Evolutionary conservation across 2,888 invertebrate species (phyloP).

Genomic region (Flabesymbios commensalis): DNA sequence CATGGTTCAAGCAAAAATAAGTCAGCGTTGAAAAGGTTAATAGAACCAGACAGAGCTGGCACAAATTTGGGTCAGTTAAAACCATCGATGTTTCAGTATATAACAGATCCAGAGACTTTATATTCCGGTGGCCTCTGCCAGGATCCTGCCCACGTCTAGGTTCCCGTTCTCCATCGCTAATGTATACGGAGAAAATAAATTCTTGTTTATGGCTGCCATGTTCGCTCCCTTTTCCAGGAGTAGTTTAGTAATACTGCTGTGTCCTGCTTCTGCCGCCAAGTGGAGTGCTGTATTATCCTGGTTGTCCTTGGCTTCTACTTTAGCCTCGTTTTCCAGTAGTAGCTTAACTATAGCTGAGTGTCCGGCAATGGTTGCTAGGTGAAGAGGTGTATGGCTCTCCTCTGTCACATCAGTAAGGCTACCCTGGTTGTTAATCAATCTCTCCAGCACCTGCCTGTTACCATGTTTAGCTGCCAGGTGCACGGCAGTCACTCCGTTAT

Average conservation of each 20-base stretch:
- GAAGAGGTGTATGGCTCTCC: constrained; percentile 10
- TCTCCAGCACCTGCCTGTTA: neutral
- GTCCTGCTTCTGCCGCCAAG: constrained; percentile 4
- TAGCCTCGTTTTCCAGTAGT: constrained; percentile 5
- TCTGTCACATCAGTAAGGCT: neutral
- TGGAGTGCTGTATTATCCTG: constrained; percentile 16
- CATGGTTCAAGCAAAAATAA: too few relatives aligned
- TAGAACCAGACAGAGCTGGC: too few relatives aligned
- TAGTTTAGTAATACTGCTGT: constrained; percentile 5
- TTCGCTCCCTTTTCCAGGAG: constrained; percentile 14
- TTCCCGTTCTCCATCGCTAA: too few relatives aligned
- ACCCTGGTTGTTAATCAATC: constrained; percentile 3
- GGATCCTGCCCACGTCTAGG: too few relatives aligned
- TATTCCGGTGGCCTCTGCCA: too few relatives aligned
- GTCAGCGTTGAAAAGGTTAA: too few relatives aligned
- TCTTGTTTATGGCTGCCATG: constrained; percentile 5
- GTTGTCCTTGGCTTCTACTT: neutral
- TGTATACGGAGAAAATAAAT: constrained; percentile 6
- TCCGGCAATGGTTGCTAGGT: neutral
- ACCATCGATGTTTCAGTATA: too few relatives aligned
- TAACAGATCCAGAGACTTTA: too few relatives aligned
- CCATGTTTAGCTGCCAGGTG: constrained; percentile 21
- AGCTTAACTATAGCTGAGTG: neutral
- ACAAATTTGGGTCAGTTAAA: too few relatives aligned
- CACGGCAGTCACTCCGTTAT: constrained; percentile 17